Conservation (phyloP, 2,113 vertebrate species). For the Scalopus aquaticus region DNA sequence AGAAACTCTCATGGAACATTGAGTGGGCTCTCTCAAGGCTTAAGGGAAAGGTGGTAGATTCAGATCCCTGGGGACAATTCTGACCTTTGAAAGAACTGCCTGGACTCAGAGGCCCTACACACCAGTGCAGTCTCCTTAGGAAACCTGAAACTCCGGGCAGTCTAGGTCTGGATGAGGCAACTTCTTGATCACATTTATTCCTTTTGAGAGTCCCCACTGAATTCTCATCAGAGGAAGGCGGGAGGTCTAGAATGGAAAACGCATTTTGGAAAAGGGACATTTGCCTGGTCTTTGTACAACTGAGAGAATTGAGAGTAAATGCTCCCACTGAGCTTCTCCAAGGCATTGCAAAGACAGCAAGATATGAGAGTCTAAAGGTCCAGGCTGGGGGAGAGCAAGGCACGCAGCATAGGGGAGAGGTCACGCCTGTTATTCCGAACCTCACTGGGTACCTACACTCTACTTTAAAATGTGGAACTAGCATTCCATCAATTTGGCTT, state of each 20-base stretch:
- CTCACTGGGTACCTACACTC: neutral
- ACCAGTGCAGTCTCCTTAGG: neutral
- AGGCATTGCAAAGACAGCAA: neutral
- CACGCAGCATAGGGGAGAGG: neutral
- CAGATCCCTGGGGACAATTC: neutral
- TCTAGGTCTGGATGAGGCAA: neutral
- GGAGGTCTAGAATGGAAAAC: neutral
- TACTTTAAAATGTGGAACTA: neutral
- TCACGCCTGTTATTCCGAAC: neutral
- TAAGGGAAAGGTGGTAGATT: neutral
- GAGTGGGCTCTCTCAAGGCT: neutral
- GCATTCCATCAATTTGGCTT: neutral
- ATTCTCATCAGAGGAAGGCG: neutral
- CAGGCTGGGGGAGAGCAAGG: neutral
- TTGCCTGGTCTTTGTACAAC: neutral
- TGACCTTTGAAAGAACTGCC: neutral
- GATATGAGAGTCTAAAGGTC: neutral
- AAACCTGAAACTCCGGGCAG: neutral
- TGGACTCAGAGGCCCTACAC: neutral
- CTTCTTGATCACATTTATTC: neutral
- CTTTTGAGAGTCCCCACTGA: neutral
- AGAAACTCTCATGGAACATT: neutral
- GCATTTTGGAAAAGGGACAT: neutral
- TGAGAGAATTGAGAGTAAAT: neutral
- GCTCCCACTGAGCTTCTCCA: neutral